These are phyloP conservation scores for Ophioderma brevispina DNA, from an alignment of 35 echinoderm and acorn worm species.

Conservation along the genomic window DNA sequence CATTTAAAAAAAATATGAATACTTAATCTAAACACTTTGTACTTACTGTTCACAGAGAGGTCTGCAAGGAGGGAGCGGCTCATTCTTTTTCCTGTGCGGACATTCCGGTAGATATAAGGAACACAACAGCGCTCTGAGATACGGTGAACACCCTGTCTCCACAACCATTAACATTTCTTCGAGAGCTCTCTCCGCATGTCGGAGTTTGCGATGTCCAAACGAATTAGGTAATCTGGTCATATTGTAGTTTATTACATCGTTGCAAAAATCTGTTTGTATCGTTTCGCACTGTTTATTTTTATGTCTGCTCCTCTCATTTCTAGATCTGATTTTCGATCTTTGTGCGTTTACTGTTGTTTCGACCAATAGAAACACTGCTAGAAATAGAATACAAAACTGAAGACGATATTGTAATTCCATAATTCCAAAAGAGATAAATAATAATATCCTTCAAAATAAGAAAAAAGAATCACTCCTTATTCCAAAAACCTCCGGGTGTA, in stretches of 20 bases:
- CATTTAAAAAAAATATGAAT: not conserved
- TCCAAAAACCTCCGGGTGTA: not conserved
- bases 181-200: conserved; percentile 39
- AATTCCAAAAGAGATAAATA: not conserved
- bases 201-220: conserved; percentile 64
- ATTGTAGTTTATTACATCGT: conserved; percentile 52
- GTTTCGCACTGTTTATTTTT: conserved; percentile 7
- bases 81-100: conserved; percentile 52
- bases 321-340: not conserved
- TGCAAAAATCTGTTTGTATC: conserved; percentile 44
- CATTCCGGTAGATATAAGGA: conserved; percentile 64
- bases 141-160: conserved; percentile 75
- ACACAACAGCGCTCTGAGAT: conserved; percentile 78
- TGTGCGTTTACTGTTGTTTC: not conserved
- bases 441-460: not conserved
- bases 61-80: conserved; percentile 62
- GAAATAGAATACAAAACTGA: not conserved
- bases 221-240: conserved; percentile 65
- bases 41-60: conserved; percentile 74
- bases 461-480: not conserved
- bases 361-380: not conserved
- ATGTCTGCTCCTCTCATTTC: not conserved
- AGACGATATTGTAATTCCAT: not conserved
- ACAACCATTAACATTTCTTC: conserved; percentile 45
- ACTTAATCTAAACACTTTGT: not conserved